A percentile compares a stretch with the other conserved stretches of the same genome.
These are phyloP conservation scores for Numenius phaeopus DNA, from an alignment of 2,797 vertebrate species.

Conservation along the genomic window DNA sequence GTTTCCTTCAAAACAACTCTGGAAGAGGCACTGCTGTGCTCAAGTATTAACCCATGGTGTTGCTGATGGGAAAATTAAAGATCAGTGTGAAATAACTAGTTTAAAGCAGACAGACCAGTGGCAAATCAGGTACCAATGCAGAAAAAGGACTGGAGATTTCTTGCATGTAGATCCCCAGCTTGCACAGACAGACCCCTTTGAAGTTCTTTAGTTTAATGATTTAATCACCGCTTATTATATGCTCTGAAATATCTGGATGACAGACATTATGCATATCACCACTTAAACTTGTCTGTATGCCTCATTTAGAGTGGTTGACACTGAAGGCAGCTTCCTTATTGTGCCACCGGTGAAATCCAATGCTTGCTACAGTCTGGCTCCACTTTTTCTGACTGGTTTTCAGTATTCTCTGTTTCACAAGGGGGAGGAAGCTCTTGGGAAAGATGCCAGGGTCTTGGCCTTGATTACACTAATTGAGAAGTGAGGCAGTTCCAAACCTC, in stretches of 20 bases:
- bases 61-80: conserved; percentile 20
- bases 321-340: conserved; percentile 15
- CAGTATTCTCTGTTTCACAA: neutral
- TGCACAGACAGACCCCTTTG: neutral
- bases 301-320: neutral
- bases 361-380: neutral
- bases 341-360: neutral
- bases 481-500: neutral
- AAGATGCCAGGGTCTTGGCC: conserved; percentile 13
- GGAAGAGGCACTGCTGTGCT: neutral
- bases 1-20: conserved; percentile 48
- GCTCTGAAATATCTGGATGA: conserved; percentile 37
- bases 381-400: conserved; percentile 16
- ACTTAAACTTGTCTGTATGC: neutral
- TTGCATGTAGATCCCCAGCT: neutral
- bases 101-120: neutral
- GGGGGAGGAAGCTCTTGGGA: neutral
- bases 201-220: conserved; percentile 41
- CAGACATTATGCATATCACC: conserved; percentile 11
- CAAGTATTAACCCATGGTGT: conserved; percentile 34
- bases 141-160: conserved; percentile 1
- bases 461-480: conserved; percentile 21
- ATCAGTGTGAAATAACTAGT: neutral
- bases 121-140: neutral
- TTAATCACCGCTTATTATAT: conserved; percentile 43